Conservation (phyloP, 2,797 vertebrate genomes). For the Chiloscyllium punctatum region DNA sequence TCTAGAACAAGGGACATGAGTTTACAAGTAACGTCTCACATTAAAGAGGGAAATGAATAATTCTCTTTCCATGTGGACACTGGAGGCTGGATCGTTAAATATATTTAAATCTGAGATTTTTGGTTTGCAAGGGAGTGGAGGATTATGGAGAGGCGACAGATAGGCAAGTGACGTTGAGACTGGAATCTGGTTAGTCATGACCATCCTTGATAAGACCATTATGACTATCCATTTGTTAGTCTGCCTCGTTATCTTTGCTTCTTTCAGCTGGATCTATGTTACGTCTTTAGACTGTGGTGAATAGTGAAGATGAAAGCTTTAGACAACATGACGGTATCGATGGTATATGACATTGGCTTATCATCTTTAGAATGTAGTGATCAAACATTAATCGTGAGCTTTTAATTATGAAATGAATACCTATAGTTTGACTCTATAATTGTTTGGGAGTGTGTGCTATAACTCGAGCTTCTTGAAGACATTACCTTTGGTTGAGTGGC, state of each 20-base stretch:
- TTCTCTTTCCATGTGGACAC: not conserved
- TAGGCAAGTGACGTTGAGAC: not conserved
- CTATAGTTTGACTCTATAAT: not conserved
- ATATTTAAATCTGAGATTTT: not conserved
- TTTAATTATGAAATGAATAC: not conserved
- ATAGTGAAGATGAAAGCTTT: not conserved
- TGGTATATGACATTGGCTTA: not conserved
- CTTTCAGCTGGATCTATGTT: not conserved
- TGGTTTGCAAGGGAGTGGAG: not conserved
- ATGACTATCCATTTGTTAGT: not conserved
- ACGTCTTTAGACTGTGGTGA: not conserved
- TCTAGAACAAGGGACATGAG: not conserved
- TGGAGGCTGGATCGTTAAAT: not conserved
- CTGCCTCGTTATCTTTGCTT: not conserved
- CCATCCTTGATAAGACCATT: not conserved
- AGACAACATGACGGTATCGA: too few relatives aligned
- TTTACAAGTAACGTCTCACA: not conserved
- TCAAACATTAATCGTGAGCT: not conserved
- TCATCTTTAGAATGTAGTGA: not conserved
- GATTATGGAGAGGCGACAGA: not conserved
- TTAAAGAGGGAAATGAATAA: not conserved
- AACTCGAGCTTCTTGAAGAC: not conserved
- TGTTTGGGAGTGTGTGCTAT: not conserved
- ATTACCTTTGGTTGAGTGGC: not conserved
- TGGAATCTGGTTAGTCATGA: not conserved